A percentile compares a stretch with the other conserved stretches of the same genome.
Evolutionary conservation across 2,888 invertebrate species (phyloP).

Genomic region (Elysia crispata): DNA sequence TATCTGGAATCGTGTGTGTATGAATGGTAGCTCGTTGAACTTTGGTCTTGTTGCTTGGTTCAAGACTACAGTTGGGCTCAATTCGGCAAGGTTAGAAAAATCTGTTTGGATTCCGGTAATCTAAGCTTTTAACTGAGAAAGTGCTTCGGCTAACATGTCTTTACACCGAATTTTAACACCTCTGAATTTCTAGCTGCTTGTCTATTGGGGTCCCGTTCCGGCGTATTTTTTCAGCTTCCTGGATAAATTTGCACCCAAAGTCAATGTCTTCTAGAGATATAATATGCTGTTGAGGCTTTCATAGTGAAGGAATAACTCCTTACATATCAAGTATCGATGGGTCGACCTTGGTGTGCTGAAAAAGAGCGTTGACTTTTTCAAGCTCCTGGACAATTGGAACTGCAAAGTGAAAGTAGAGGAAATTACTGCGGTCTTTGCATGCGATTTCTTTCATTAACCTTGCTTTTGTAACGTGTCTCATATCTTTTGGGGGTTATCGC

Average conservation of each 20-base stretch:
- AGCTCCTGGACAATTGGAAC: conserved; percentile 1
- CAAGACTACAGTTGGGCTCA: neutral
- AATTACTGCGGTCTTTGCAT: neutral
- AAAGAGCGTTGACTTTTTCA: conserved; percentile 1
- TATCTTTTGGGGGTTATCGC: neutral
- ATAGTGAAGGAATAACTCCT: neutral
- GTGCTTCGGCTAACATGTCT: neutral
- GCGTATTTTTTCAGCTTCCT: neutral
- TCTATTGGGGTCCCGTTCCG: neutral
- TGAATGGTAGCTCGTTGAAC: neutral
- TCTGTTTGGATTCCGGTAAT: neutral
- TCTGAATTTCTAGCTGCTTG: neutral
- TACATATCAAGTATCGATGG: neutral
- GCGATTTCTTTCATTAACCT: neutral
- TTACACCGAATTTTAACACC: neutral
- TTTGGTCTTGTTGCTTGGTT: neutral
- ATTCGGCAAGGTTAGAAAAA: neutral
- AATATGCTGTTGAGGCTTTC: neutral
- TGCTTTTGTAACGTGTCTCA: neutral
- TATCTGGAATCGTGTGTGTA: neutral
- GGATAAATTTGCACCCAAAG: neutral
- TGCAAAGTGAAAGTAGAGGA: neutral
- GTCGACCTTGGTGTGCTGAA: neutral
- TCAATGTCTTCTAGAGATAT: neutral
- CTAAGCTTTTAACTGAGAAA: neutral